Conservation (phyloP, 2,113 vertebrate species). For the mouse (Mus musculus) region GRCm39 chr6:138572501-138573000, state of each 20-base stretch:
- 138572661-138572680: too few species aligned
- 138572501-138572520: background rate
- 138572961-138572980: background rate
- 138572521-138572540: too few species aligned
- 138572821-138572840: background rate
- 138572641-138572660: too few species aligned
- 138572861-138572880: background rate
- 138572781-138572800: background rate
- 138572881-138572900: background rate
- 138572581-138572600: background rate
- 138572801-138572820: background rate
- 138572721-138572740: background rate
- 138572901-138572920: background rate
- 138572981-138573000: background rate
- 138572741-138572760: background rate
- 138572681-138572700: background rate
- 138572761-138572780: background rate
- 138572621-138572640: background rate
- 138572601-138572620: background rate
- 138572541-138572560: background rate
- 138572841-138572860: background rate
- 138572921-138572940: background rate
- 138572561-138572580: background rate
- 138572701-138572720: background rate
- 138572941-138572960: background rate